These are phyloP conservation scores for Odontomyia ornata DNA, from an alignment of 2,888 invertebrate species.

Conservation along the genomic window DNA sequence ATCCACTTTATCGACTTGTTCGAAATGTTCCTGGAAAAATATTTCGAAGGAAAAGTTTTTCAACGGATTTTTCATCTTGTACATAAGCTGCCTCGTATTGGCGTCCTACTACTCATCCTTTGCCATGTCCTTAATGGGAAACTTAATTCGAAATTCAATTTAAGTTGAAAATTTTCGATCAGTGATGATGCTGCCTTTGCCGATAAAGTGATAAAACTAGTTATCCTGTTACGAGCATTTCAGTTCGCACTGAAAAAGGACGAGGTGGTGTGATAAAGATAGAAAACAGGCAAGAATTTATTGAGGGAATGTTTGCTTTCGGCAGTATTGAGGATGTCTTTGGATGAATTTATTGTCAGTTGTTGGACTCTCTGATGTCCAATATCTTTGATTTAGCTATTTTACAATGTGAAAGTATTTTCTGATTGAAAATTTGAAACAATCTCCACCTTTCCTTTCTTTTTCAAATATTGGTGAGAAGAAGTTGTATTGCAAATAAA, in stretches of 20 bases:
- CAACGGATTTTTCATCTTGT: neutral
- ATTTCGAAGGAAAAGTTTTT: neutral
- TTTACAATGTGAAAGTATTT: too few relatives aligned
- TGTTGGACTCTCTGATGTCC: too few relatives aligned
- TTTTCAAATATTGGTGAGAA: too few relatives aligned
- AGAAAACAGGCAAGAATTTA: too few relatives aligned
- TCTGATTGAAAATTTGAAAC: too few relatives aligned
- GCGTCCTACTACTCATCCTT: neutral
- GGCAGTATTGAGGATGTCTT: too few relatives aligned
- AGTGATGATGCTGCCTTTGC: slow-evolving; percentile 22
- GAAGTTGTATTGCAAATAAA: too few relatives aligned
- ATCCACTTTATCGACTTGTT: slow-evolving; percentile 11
- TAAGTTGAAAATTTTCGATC: slow-evolving; percentile 41
- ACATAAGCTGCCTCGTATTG: neutral
- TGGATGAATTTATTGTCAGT: too few relatives aligned
- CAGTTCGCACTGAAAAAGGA: neutral
- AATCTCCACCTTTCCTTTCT: too few relatives aligned
- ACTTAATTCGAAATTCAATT: slow-evolving; percentile 40
- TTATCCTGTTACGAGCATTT: slow-evolving; percentile 32
- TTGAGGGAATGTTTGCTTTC: too few relatives aligned
- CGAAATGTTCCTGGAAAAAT: neutral
- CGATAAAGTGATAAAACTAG: slow-evolving; percentile 30
- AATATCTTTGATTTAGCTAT: too few relatives aligned
- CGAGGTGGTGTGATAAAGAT: neutral
- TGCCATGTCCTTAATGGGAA: slow-evolving; percentile 12